Percentiles rank a stretch among this genome's conserved stretches.
phyloP scores from a whole-genome alignment of 2,888 invertebrate species.

The Watsonalla cultraria region DNA sequence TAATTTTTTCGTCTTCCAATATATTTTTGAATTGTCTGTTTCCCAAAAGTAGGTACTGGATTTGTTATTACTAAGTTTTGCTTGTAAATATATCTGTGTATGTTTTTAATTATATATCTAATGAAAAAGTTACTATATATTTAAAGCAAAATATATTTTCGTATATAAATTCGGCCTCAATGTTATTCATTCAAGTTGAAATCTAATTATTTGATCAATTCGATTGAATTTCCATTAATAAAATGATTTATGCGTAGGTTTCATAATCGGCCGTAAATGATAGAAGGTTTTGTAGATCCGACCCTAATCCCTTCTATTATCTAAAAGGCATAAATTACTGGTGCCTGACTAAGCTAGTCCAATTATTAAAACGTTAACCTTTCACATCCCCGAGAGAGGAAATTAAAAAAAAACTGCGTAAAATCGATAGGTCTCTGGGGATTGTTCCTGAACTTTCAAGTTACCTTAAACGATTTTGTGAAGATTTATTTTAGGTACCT shows the following conservation, averaged over 20 bases:
- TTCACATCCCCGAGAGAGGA: background rate
- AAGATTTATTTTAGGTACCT: background rate
- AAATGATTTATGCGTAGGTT: background rate
- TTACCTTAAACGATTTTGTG: background rate
- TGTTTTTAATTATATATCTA: background rate
- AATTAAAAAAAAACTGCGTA: background rate
- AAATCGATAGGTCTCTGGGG: background rate
- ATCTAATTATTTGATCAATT: background rate
- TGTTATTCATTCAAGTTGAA: background rate
- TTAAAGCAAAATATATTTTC: constrained; percentile 4
- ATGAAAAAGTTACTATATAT: background rate
- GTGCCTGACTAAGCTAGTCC: background rate
- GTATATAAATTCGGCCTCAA: background rate
- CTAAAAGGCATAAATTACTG: constrained; percentile 13
- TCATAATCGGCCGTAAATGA: background rate
- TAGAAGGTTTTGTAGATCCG: background rate
- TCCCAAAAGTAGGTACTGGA: background rate
- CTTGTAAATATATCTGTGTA: no score
- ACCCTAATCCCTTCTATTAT: constrained; percentile 17
- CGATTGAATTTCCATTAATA: background rate
- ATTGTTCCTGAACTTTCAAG: background rate
- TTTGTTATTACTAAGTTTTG: no score
- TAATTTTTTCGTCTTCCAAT: constrained; percentile 65
- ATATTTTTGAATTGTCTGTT: constrained; percentile 21
- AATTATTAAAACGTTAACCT: background rate